Percentiles rank a stretch among this genome's conserved stretches.
Conservation (phyloP, 2,113 vertebrate species). For the Psilopsiagon aurifrons region DNA sequence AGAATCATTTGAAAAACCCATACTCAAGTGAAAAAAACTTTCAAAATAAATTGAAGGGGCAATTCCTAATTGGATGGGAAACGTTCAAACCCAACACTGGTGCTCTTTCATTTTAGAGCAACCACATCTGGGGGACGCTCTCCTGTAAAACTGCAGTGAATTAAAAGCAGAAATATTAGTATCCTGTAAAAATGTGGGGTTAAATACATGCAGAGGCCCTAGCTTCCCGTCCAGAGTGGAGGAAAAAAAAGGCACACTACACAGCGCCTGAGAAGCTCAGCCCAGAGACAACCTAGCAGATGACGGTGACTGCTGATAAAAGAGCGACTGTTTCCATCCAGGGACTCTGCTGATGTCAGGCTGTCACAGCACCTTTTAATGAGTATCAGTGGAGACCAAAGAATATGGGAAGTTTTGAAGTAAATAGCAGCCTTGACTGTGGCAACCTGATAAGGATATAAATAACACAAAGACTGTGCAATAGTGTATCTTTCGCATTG, state of each 20-base stretch:
- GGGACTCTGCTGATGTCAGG: background rate
- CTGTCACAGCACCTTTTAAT: background rate
- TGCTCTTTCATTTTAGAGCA: constrained; percentile 26
- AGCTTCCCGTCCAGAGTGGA: background rate
- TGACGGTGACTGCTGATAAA: background rate
- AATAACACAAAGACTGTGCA: background rate
- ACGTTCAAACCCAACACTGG: constrained; percentile 29
- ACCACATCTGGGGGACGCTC: constrained; percentile 15
- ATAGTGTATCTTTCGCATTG: accelerated
- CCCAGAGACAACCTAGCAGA: background rate
- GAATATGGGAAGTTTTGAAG: background rate
- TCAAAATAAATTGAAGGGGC: constrained; percentile 44
- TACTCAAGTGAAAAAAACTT: background rate
- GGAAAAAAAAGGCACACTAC: background rate
- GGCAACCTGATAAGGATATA: background rate
- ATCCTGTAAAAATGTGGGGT: constrained; percentile 42
- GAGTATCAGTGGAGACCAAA: background rate
- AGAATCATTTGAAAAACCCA: constrained; percentile 29
- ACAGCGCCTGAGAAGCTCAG: background rate
- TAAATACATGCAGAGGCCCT: constrained; percentile 40
- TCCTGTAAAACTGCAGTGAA: constrained; percentile 37
- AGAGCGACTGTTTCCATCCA: background rate
- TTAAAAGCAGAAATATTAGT: constrained; percentile 42
- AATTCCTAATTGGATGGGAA: constrained; percentile 33
- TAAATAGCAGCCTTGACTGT: background rate